A percentile compares a stretch with the other conserved stretches of the same genome.
Evolutionary conservation across 2,888 invertebrate species (phyloP).

Genomic region (Ormyrus nitidulus): DNA sequence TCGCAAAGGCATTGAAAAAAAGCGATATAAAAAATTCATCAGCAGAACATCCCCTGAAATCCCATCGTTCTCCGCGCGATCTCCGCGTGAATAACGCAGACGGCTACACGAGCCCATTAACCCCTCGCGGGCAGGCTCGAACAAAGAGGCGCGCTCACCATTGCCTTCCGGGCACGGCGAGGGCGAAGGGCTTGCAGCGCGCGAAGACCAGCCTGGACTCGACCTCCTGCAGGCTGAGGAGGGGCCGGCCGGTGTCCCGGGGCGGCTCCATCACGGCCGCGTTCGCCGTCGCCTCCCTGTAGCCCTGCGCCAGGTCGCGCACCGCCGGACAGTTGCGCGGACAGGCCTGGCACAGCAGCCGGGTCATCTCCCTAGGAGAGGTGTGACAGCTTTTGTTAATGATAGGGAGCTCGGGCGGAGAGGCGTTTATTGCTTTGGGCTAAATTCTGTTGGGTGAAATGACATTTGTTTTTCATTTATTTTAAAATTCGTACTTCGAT

Average conservation of each 20-base stretch:
- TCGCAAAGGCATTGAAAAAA: too few relatives aligned
- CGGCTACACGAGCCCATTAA: too few relatives aligned
- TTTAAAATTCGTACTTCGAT: too few relatives aligned
- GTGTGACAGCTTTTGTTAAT: background rate
- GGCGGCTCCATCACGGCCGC: constrained; percentile 91
- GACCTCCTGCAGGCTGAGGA: constrained; percentile 88
- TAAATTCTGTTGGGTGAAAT: too few relatives aligned
- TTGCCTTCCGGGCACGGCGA: constrained; percentile 89
- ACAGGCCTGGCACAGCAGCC: constrained; percentile 69
- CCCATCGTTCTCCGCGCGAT: too few relatives aligned
- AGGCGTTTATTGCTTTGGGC: background rate
- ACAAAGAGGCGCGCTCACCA: constrained; percentile 77
- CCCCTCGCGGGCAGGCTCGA: background rate
- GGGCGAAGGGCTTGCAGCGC: constrained; percentile 91
- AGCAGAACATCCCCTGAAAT: too few relatives aligned
- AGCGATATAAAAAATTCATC: too few relatives aligned
- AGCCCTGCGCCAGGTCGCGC: constrained; percentile 75
- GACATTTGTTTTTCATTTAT: too few relatives aligned
- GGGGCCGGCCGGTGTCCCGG: constrained; percentile 85
- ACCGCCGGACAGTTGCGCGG: constrained; percentile 71
- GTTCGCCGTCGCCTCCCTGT: constrained; percentile 89
- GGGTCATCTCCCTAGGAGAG: constrained; percentile 72
- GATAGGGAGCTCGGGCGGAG: background rate
- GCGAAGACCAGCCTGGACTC: constrained; percentile 93
- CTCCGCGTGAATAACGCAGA: too few relatives aligned